Conservation (phyloP, 2,797 vertebrate species). For the Lepus townsendii region DNA sequence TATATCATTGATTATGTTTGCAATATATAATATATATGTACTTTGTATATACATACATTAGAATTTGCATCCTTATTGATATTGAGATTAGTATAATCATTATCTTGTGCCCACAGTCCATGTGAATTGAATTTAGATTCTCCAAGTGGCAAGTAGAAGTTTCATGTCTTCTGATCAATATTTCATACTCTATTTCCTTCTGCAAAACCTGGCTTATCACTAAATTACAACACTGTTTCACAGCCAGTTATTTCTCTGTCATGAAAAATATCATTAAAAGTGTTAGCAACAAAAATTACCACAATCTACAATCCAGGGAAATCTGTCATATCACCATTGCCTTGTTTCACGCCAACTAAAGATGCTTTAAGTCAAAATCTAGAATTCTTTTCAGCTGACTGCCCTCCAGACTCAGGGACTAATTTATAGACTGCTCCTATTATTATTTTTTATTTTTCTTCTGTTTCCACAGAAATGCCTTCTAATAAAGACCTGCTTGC, state of each 20-base stretch:
- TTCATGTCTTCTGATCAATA: slow-evolving; percentile 39
- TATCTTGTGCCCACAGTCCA: slow-evolving; percentile 10
- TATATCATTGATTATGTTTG: not conserved
- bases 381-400: too few species aligned
- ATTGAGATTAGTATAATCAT: slow-evolving; percentile 10
- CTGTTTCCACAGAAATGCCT: too few species aligned
- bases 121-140: slow-evolving; percentile 56
- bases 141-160: not conserved
- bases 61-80: not conserved
- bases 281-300: slow-evolving; percentile 2
- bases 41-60: not conserved
- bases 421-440: too few species aligned
- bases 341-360: too few species aligned
- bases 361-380: too few species aligned
- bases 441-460: too few species aligned
- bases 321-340: too few species aligned
- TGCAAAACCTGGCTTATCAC: slow-evolving; percentile 37
- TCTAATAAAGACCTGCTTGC: too few species aligned
- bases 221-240: slow-evolving; percentile 18
- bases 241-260: slow-evolving; percentile 10
- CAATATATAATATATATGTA: not conserved
- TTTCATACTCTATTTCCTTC: slow-evolving; percentile 29
- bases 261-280: slow-evolving; percentile 40
- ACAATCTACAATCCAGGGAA: too few species aligned
- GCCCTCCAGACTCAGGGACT: too few species aligned